Conservation (phyloP, 2,113 vertebrate species). For the Barnardius zonarius region DNA sequence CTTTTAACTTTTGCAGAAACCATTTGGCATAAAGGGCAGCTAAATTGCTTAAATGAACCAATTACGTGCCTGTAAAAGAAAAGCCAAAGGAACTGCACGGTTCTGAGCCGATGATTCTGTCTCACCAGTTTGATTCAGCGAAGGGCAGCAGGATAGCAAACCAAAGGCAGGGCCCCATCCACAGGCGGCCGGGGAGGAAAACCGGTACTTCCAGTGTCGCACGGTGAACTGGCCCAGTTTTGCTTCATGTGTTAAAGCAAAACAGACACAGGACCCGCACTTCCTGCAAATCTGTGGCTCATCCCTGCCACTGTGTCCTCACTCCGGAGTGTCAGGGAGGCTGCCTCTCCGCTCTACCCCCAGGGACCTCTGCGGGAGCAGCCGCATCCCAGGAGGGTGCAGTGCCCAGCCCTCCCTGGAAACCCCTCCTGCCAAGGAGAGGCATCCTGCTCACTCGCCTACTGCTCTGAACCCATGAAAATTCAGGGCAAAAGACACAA, state of each 20-base stretch:
- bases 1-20: not conserved
- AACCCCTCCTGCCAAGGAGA: not conserved
- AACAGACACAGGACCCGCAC: slow-evolving; percentile 19
- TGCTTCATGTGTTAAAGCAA: not conserved
- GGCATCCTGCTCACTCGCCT: not conserved
- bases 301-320: slow-evolving; percentile 57
- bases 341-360: slow-evolving; percentile 30
- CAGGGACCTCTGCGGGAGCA: slow-evolving; percentile 51
- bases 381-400: slow-evolving; percentile 42
- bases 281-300: slow-evolving; percentile 49
- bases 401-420: not conserved
- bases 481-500: fast-evolving
- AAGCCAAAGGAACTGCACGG: not conserved
- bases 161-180: slow-evolving; percentile 56
- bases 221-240: slow-evolving; percentile 47
- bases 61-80: not conserved
- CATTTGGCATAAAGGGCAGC: not conserved
- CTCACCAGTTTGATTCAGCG: slow-evolving; percentile 3
- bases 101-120: not conserved
- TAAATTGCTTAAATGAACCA: not conserved
- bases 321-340: slow-evolving; percentile 48
- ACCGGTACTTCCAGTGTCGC: slow-evolving; percentile 52
- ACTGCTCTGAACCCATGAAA: not conserved
- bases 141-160: not conserved
- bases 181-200: slow-evolving; percentile 5